Conservation (phyloP, 2,113 vertebrate species). For the Prunella fulvescens region DNA sequence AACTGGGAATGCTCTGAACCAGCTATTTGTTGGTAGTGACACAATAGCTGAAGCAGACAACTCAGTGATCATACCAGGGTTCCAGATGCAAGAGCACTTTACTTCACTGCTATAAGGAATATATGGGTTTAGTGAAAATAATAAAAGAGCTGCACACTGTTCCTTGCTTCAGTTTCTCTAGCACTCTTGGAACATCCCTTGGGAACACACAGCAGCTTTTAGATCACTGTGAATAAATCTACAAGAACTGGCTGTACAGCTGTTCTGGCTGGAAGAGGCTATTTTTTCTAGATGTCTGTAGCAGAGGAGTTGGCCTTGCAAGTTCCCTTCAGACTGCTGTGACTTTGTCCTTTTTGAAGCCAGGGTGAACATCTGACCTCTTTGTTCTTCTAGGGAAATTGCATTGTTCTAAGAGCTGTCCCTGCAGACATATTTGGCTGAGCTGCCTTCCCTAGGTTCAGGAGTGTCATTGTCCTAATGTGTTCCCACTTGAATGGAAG, state of each 20-base stretch:
- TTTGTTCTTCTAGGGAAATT: conserved; percentile 50
- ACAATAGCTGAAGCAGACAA: not conserved
- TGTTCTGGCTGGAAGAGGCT: not conserved
- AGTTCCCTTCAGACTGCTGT: not conserved
- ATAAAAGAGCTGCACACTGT: not conserved
- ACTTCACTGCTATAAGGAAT: not conserved
- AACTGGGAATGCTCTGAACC: not conserved
- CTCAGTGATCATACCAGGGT: not conserved
- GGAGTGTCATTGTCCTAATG: not conserved
- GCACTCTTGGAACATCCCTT: not conserved
- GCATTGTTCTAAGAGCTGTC: conserved; percentile 34
- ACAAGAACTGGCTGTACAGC: not conserved
- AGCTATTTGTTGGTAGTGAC: not conserved
- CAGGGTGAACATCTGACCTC: not conserved
- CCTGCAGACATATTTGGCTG: conserved; percentile 42
- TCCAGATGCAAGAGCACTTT: not conserved
- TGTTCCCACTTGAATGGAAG: conserved; percentile 28
- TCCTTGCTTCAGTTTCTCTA: not conserved
- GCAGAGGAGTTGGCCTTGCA: not conserved
- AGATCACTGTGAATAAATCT: not conserved
- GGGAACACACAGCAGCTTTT: not conserved
- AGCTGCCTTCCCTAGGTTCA: conserved; percentile 4
- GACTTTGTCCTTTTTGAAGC: not conserved
- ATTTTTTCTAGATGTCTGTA: not conserved
- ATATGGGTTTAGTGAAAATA: not conserved